Conservation (phyloP, 2,113 vertebrate genomes). For the Elanus axillaris region DNA sequence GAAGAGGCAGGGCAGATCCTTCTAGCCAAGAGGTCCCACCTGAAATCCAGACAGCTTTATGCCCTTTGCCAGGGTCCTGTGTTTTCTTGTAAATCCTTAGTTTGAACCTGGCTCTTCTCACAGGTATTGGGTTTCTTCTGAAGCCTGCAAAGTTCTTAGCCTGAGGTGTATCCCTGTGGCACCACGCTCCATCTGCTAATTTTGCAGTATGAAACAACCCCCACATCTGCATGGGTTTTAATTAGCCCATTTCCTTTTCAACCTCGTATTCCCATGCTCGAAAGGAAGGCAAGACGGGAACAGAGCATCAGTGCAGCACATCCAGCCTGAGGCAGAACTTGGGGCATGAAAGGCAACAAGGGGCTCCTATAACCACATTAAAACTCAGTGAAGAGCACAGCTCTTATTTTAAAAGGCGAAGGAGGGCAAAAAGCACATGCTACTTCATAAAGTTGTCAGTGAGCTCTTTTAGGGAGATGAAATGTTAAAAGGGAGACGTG, state of each 20-base stretch:
- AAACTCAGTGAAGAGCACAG: fast-evolving
- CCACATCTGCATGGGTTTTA: fast-evolving
- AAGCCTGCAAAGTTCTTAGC: background rate
- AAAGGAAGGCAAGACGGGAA: background rate
- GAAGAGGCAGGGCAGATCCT: background rate
- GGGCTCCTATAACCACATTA: background rate
- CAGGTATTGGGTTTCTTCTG: background rate
- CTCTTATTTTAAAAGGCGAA: background rate
- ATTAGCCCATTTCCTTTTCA: background rate
- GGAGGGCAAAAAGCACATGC: fast-evolving
- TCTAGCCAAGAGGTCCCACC: background rate
- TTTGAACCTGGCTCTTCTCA: background rate
- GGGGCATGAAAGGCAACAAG: background rate
- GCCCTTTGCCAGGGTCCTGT: background rate
- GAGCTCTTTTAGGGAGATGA: background rate
- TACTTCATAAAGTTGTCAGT: background rate
- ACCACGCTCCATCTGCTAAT: background rate
- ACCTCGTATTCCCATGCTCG: background rate
- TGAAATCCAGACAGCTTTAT: background rate
- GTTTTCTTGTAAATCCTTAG: background rate
- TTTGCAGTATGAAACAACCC: background rate
- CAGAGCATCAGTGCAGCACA: background rate
- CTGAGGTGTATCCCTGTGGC: background rate
- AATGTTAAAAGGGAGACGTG: too few relatives aligned
- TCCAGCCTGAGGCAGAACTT: background rate